Conservation (phyloP, 2,797 vertebrate species). For the Austrolebias charrua region DNA sequence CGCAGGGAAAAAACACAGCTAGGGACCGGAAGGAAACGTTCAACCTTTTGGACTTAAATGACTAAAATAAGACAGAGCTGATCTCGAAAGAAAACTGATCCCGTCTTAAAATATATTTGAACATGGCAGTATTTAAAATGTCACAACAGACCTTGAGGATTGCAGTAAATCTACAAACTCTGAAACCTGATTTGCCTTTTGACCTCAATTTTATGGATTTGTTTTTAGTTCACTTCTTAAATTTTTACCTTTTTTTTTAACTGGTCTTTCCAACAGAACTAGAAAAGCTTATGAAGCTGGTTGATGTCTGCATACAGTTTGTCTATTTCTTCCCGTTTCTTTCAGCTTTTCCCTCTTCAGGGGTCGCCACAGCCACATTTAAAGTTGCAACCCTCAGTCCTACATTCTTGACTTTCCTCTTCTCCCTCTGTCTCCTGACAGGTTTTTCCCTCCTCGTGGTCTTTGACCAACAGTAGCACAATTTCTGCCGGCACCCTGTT, state of each 20-base stretch:
- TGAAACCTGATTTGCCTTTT: background rate
- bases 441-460: too few species aligned
- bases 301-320: too few species aligned
- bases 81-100: background rate
- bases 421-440: too few species aligned
- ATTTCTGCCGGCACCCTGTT: too few species aligned
- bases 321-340: too few species aligned
- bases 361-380: too few species aligned
- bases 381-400: too few species aligned
- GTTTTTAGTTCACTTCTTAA: background rate
- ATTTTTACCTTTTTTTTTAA: background rate
- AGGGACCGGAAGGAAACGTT: conserved; percentile 20
- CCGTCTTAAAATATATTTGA: background rate
- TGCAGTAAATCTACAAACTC: background rate
- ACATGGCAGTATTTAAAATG: conserved; percentile 4
- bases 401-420: too few species aligned
- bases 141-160: background rate
- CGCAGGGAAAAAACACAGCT: conserved; percentile 53
- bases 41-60: background rate
- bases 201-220: background rate
- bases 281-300: background rate
- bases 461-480: too few species aligned
- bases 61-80: background rate
- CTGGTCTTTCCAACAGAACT: background rate
- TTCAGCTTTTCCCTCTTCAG: too few species aligned